These are phyloP conservation scores for Oreocharis arfaki DNA, from an alignment of 2,113 vertebrate genomes.

Conservation along the genomic window DNA sequence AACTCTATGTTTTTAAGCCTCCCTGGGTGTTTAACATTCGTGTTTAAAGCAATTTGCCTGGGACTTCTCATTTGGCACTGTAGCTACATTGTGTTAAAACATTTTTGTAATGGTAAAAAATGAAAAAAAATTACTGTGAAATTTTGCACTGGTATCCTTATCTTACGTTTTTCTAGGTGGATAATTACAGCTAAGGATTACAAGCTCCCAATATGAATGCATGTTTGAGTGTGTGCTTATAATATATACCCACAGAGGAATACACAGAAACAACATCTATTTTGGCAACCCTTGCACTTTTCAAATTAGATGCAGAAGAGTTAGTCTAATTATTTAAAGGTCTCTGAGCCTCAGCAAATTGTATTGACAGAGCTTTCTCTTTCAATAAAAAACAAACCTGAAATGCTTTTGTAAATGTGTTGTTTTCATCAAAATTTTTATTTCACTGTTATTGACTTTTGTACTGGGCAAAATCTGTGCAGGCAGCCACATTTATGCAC, in stretches of 20 bases:
- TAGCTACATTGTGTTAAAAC: neutral
- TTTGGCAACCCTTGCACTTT: conserved; percentile 47
- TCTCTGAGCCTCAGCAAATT: conserved; percentile 34
- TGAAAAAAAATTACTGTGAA: neutral
- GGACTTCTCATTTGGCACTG: neutral
- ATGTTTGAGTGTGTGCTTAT: neutral
- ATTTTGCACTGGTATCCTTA: neutral
- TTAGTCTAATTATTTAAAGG: conserved; percentile 52
- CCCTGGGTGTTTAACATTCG: neutral
- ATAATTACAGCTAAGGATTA: neutral
- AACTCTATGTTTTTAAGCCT: neutral
- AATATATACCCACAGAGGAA: neutral
- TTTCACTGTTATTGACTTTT: neutral
- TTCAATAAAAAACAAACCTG: neutral
- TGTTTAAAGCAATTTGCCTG: neutral
- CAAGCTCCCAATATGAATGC: neutral
- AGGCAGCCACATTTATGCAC: neutral
- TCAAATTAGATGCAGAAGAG: conserved; percentile 47
- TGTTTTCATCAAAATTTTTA: neutral
- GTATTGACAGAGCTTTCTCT: conserved; percentile 45
- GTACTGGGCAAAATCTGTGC: neutral
- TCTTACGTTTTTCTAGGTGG: neutral
- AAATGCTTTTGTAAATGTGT: neutral
- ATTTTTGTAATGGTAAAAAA: neutral
- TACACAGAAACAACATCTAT: neutral